These are phyloP conservation scores for Druon quercuslanigerum DNA, from an alignment of 1,140 invertebrate species.

Conservation along the genomic window DNA sequence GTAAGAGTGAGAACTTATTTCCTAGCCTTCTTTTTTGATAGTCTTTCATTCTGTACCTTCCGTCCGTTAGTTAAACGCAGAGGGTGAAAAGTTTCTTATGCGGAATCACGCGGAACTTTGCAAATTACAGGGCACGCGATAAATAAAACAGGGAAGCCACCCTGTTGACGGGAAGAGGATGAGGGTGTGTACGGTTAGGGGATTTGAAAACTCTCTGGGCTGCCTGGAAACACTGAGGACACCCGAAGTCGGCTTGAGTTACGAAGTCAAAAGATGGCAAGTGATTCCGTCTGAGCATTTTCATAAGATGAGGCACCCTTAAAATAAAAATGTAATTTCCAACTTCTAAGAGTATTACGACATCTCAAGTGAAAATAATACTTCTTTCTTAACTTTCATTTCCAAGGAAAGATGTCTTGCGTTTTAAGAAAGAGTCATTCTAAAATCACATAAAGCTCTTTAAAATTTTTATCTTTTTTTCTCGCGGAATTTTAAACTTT, in stretches of 20 bases:
- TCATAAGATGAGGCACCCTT: background rate
- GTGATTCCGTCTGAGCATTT: slow-evolving; percentile 35
- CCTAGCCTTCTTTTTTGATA: background rate
- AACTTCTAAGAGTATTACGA: background rate
- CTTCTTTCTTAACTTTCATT: slow-evolving; percentile 41
- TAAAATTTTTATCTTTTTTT: too few species aligned
- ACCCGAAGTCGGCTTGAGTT: slow-evolving; percentile 20
- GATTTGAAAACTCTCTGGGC: background rate
- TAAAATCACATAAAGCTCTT: slow-evolving; percentile 16
- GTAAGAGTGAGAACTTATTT: background rate
- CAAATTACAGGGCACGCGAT: slow-evolving; percentile 1
- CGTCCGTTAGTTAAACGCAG: background rate
- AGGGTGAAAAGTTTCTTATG: slow-evolving; percentile 12
- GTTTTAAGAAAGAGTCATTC: background rate
- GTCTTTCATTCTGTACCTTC: background rate
- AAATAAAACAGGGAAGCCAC: background rate
- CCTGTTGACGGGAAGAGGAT: slow-evolving; percentile 4
- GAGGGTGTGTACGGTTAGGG: background rate
- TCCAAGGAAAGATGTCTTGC: slow-evolving; percentile 34
- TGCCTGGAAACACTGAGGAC: background rate
- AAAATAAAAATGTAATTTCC: background rate
- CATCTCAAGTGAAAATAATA: background rate
- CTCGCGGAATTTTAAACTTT: too few species aligned
- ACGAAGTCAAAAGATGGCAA: slow-evolving; percentile 35
- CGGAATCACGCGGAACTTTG: background rate